Evolutionary conservation across 37 sponge, comb jelly and placozoan genomes (phyloP), one percentile per base, ranked within the genome.

Genomic region (Theonella swinhoei): DNA sequence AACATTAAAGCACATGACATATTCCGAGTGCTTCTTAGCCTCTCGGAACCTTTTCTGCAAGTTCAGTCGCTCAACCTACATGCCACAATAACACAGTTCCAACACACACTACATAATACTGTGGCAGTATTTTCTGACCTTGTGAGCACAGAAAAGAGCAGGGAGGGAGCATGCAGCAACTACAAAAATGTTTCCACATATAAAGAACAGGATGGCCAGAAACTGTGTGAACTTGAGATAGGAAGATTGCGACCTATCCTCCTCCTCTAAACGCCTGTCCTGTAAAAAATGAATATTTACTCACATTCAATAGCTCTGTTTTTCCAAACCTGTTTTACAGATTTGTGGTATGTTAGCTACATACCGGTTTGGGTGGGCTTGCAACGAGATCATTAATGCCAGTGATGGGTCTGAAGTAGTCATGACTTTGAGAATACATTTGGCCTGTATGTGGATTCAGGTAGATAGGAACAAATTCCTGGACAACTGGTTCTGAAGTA

Each of bases 11-110:
- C 72, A 81, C 39, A 81, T 4, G 7, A 58, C 58, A 29, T 58
- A 71, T 37, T 81, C 82, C 9, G 82, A 81, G 8, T 60, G 37
- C 62, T 35, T 81, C 82, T 70, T 70, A 8, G 82, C 82, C 19
- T 58, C 37, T 25, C 36, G 1, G 70, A 35, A 62, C 4, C 54
- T 1, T 35, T 58, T 60, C 29, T 60, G 3, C 39, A 4, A 11
- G 39, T 81, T 81, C 1, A 11, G 20, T 24, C 59, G 42, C 2
- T 60, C 36, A 0, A 70, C 72, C 82, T 81, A 54, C n/a, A 72
- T 43, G 66, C 24, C 5, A 4, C 11, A 65, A 47, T 47, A 47
- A 47, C 7, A 47, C 7, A 17, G 54, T 47, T 14, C 54, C 14
- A 47, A 26, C 24, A 4, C 30, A 65, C 30, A n/a, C 29, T 65